Evolutionary conservation across 2,797 vertebrate genomes (phyloP), one percentile per base, ranked within the genome.

Genomic region (Falco rusticolus): DNA sequence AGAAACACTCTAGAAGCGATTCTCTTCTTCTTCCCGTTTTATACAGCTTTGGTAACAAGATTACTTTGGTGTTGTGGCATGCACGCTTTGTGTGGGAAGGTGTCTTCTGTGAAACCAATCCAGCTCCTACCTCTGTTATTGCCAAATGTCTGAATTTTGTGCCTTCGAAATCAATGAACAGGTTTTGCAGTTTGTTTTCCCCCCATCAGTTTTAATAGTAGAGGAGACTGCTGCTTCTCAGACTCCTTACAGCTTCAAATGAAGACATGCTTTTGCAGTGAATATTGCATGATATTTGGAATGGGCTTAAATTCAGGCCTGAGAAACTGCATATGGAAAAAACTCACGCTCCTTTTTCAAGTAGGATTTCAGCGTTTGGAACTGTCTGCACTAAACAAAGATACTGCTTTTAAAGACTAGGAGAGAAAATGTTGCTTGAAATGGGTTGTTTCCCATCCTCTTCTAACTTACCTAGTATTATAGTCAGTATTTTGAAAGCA

Each of bases 1-100:
- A 99, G 99, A 94, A 99, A 99, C 96, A 99, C 98, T 79, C 97
- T 99, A 81, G 99, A 99, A 97, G 98, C 99, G 60, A 98, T 99
- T 53, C 98, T 99, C 47, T 99, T 98, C 98, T 99, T 99, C 97
- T 99, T 99, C 96, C 99, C 99, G 2, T 98, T 99, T 82, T 98
- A 98, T 56, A 97, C 98, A 75, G 98, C 98, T 90, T 95, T 99
- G 99, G 99, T 99, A 96, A 97, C 98, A 82, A 26, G 4, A 29
- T 20, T 41, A 1, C 34, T 68, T 50, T 22, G 60, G 19, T 54
- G 37, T 41, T 72, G 29, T 28, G 1, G 0, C 20, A 4, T 34
- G 12, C 1, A 1, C 5, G 2, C 33, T 84, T 92, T 65, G 37
- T 47, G 75, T 9, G 0, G 69, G 25, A 31, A 43, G 2, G 9